Evolutionary conservation across 2,888 invertebrate species (phyloP).

Genomic region (Cephus sareptanus): DNA sequence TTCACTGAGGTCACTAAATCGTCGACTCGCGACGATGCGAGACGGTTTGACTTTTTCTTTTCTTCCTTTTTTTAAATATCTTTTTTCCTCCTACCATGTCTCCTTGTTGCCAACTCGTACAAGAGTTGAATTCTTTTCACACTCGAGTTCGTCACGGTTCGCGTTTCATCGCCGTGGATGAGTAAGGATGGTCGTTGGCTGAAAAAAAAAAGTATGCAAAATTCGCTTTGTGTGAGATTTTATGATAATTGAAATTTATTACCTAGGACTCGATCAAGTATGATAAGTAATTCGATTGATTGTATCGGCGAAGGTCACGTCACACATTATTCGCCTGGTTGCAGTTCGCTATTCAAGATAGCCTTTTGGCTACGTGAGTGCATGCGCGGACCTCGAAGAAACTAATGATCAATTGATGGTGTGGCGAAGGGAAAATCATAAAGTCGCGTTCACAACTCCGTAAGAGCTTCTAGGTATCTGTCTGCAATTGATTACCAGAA

Average conservation of each 20-base stretch:
- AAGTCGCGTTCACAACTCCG: constrained; percentile 16
- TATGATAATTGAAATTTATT: background rate
- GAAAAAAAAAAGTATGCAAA: background rate
- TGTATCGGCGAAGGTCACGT: constrained; percentile 44
- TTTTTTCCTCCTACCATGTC: background rate
- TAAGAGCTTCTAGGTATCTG: background rate
- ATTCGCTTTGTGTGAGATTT: background rate
- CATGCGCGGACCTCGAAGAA: constrained; percentile 33
- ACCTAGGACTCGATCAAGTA: background rate
- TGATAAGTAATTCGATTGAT: constrained; percentile 42
- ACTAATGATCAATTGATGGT: constrained; percentile 39
- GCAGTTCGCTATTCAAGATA: background rate
- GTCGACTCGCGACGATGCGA: background rate
- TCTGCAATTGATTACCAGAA: too few relatives aligned
- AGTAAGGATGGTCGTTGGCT: background rate
- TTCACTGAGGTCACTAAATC: background rate
- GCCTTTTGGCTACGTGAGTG: constrained; percentile 21
- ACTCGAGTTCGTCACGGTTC: background rate
- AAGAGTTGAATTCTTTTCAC: background rate
- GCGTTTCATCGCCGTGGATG: background rate
- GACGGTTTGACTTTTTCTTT: background rate
- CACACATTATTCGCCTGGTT: constrained; percentile 22
- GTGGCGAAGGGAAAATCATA: constrained; percentile 34
- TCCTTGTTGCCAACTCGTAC: background rate
- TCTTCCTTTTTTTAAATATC: background rate